Base-by-base conservation (phyloP, 1,140 invertebrate genomes). In the Leguminivora glycinivorella region DNA sequence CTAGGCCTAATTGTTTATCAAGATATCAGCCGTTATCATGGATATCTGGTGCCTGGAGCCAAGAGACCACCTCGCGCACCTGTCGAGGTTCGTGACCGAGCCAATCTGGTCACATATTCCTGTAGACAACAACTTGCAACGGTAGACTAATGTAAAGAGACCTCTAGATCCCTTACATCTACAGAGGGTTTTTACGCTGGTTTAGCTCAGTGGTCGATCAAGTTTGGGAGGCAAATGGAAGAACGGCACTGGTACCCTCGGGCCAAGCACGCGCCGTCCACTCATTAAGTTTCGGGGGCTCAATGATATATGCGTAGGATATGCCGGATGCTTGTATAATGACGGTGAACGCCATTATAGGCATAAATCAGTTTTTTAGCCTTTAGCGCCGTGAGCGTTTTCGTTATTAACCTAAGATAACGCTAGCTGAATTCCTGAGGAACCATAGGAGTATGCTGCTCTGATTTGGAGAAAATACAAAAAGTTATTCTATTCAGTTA, bases 281-380 rank as follows among this genome's bases (percentile, higher is more conserved):
- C 78, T 89, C 86, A 87, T 89, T 89, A 89, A 86, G 70, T 90
- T 89, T 86, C 72, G 83, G 79, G 82, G 80, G 82, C 83, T 80
- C 79, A 78, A 86, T 88, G 85, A 88, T 88, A 84, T 85, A 88
- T 85, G 85, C 73, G 76, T 74, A 82, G 78, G 84, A 82, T 81
- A 81, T 83, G 82, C 82, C 81, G 81, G 81, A 85, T 84, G 83
- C 81, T 81, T 83, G 79, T 80, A 73, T 89, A 88, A 89, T 89
- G 79, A 84, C 81, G 73, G 71, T 66, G 74, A 71, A 66, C 58
- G 56, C 52, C 68, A 67, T 75, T 72, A 72, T 69, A 70, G 73
- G 75, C 47, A 56, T 60, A 43, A 71, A 73, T 70, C 69, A 71
- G 74, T 75, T 76, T 72, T 76, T 70, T 75, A 70, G 73, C 58